Evolutionary conservation across 2,888 invertebrate genomes (phyloP).

Genomic region (Polydrusus cervinus): DNA sequence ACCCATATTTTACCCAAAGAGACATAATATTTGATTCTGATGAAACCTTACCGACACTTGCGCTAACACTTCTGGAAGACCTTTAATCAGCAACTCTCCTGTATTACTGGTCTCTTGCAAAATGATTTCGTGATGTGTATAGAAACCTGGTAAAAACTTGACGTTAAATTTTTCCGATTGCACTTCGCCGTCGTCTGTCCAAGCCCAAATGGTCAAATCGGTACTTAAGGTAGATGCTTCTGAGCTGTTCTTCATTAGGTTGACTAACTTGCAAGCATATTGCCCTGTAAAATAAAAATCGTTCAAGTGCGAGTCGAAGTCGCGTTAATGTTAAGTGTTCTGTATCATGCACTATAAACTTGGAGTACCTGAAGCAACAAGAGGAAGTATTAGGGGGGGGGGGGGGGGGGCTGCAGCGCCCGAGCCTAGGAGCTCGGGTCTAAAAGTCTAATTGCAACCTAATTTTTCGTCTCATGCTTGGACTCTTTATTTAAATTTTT

Average conservation of each 20-base stretch:
- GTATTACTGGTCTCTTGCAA: constrained; percentile 58
- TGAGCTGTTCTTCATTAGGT: constrained; percentile 60
- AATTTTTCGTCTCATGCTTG: too few relatives aligned
- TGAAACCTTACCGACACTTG: constrained; percentile 71
- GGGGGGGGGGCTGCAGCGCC: too few relatives aligned
- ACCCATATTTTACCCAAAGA: too few relatives aligned
- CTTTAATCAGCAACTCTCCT: constrained; percentile 71
- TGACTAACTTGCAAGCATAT: constrained; percentile 67
- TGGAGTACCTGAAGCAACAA: too few relatives aligned
- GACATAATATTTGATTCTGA: too few relatives aligned
- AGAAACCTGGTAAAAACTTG: constrained; percentile 68
- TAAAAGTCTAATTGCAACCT: too few relatives aligned
- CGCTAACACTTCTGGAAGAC: constrained; percentile 75
- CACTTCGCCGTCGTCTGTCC: constrained; percentile 61
- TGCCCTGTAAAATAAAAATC: constrained; percentile 62
- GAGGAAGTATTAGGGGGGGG: too few relatives aligned
- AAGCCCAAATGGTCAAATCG: constrained; percentile 66
- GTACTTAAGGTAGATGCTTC: constrained; percentile 63
- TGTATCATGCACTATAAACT: too few relatives aligned
- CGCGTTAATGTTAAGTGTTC: too few relatives aligned
- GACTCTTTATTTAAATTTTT: too few relatives aligned
- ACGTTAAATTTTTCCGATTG: constrained; percentile 63
- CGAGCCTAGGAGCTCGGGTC: too few relatives aligned
- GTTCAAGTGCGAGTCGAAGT: background rate
- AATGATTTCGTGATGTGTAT: constrained; percentile 61